Percentiles rank a stretch among this genome's conserved stretches.
phyloP scores from a whole-genome alignment of 1,140 invertebrate species.

The Palaemon carinicauda region DNA sequence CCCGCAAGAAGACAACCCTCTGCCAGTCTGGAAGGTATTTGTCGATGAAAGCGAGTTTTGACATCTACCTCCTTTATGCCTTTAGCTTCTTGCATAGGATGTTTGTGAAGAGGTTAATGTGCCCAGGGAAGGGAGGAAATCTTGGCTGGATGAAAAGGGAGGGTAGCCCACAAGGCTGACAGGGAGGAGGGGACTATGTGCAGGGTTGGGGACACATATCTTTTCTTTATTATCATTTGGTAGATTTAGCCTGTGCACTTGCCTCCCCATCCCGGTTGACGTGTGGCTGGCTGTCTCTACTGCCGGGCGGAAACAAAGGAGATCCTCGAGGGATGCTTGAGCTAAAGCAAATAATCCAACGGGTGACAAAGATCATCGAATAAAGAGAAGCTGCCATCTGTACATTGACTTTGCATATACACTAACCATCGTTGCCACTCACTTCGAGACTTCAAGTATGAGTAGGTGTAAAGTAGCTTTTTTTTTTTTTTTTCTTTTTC shows the following conservation, averaged over 20 bases:
- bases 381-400: slow-evolving; percentile 27
- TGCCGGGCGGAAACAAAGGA: slow-evolving; percentile 3
- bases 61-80: slow-evolving; percentile 17
- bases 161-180: too few species aligned
- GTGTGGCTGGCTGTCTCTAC: background rate
- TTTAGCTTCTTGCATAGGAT: too few species aligned
- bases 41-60: background rate
- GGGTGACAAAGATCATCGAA: slow-evolving; percentile 31
- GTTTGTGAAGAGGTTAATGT: too few species aligned
- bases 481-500: too few species aligned
- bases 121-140: too few species aligned
- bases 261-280: too few species aligned
- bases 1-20: too few species aligned
- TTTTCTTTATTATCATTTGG: slow-evolving; percentile 35
- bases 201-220: background rate
- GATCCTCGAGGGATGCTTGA: slow-evolving; percentile 33
- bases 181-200: too few species aligned
- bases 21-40: too few species aligned
- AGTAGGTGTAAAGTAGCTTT: background rate
- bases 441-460: slow-evolving; percentile 21
- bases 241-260: background rate
- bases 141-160: background rate
- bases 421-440: slow-evolving; percentile 36
- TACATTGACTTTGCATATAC: slow-evolving; percentile 43
- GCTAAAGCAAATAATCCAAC: slow-evolving; percentile 41